These are phyloP conservation scores for Halictus quadricinctus DNA, from an alignment of 2,888 invertebrate genomes.

Conservation along the genomic window DNA sequence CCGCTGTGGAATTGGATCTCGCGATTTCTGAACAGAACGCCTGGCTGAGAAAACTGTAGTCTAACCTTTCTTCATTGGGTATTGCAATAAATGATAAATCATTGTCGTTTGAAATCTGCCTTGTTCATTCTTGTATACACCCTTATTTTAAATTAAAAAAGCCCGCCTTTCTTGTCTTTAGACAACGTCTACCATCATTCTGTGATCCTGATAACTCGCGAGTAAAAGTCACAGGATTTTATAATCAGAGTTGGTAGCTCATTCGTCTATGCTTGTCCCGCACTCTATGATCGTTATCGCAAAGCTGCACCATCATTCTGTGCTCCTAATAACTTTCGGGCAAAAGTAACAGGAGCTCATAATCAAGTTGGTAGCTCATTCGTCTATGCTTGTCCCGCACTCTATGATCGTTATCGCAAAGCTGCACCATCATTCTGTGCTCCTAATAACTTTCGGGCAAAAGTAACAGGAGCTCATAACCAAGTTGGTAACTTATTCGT, in stretches of 20 bases:
- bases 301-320: not conserved
- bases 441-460: too few relatives aligned
- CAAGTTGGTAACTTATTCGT: too few relatives aligned
- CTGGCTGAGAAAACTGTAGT: constrained; percentile 61
- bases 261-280: not conserved
- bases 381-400: too few relatives aligned
- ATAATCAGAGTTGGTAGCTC: not conserved
- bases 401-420: too few relatives aligned
- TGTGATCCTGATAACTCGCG: not conserved
- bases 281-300: not conserved
- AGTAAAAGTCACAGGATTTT: not conserved
- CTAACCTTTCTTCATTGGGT: constrained; percentile 63
- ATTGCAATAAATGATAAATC: constrained; percentile 68
- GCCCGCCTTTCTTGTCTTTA: not conserved
- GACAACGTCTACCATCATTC: not conserved
- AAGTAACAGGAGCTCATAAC: too few relatives aligned
- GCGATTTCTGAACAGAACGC: constrained; percentile 42
- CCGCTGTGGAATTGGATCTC: constrained; percentile 43
- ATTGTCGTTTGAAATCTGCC: constrained; percentile 57
- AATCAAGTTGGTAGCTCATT: too few relatives aligned
- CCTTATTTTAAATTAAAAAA: not conserved
- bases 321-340: not conserved
- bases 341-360: not conserved
- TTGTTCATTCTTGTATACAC: not conserved
- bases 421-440: too few relatives aligned